phyloP scores from a whole-genome alignment of 2,797 vertebrate genomes.

The Paratrypauchen microcephalus region DNA sequence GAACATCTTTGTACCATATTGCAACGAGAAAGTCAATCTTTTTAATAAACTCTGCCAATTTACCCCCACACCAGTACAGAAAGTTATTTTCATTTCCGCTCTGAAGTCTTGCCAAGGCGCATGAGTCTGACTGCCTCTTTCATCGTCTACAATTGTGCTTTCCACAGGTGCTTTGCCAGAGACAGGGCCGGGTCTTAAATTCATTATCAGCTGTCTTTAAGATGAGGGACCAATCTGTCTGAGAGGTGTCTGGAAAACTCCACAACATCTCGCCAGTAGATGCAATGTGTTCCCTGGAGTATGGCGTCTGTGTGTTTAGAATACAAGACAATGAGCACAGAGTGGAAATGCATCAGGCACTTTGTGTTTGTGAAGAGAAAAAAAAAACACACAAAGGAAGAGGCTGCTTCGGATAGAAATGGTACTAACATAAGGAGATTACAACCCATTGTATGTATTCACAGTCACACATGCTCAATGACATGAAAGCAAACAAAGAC shows the following conservation, averaged over 20 bases:
- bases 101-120: constrained; percentile 63
- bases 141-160: constrained; percentile 61
- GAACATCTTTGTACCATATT: constrained; percentile 35
- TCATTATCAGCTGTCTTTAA: constrained; percentile 74
- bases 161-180: constrained; percentile 58
- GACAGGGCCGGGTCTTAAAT: constrained; percentile 68
- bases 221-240: constrained; percentile 75
- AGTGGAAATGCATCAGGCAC: constrained; percentile 27
- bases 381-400: constrained; percentile 36
- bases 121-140: constrained; percentile 59
- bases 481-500: constrained; percentile 14
- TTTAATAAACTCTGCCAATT: constrained; percentile 63
- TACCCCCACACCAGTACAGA: constrained; percentile 39
- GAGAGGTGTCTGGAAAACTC: constrained; percentile 70
- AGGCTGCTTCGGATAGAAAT: constrained; percentile 39
- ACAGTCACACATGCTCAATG: constrained; percentile 15
- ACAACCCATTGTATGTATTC: constrained; percentile 22
- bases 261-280: constrained; percentile 48
- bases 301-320: constrained; percentile 15
- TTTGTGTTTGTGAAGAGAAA: constrained; percentile 30
- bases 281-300: constrained; percentile 57
- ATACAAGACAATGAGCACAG: constrained; percentile 15
- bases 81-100: constrained; percentile 63
- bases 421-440: constrained; percentile 37
- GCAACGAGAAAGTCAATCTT: constrained; percentile 27